A percentile compares a stretch with the other conserved stretches of the same genome.
Conservation (phyloP, 2,113 vertebrate genomes). For the Silurus asotus region DNA sequence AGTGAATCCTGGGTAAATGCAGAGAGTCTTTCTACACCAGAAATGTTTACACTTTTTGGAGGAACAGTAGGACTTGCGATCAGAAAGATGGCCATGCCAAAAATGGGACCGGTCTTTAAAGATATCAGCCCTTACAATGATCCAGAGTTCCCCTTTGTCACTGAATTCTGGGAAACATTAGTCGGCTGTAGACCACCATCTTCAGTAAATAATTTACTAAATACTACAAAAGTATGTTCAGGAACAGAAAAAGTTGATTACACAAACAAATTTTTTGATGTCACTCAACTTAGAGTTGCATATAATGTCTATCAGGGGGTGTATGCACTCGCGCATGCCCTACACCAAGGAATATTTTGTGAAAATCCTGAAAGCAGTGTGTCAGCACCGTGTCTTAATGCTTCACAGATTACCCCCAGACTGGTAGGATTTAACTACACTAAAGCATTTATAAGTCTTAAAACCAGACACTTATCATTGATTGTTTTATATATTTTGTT, state of each 20-base stretch:
- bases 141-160: slow-evolving; percentile 60
- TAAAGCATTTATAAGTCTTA: not conserved
- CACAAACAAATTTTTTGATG: too few relatives aligned
- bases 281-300: too few relatives aligned
- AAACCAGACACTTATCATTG: not conserved
- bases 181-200: slow-evolving; percentile 59
- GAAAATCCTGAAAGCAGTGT: slow-evolving; percentile 37
- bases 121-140: slow-evolving; percentile 61
- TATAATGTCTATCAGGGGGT: too few relatives aligned
- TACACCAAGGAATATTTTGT: slow-evolving; percentile 70
- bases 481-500: slow-evolving; percentile 3
- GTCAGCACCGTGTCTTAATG: slow-evolving; percentile 58
- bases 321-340: slow-evolving; percentile 28
- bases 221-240: slow-evolving; percentile 54
- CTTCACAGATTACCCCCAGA: slow-evolving; percentile 64
- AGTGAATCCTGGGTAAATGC: slow-evolving; percentile 76
- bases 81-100: slow-evolving; percentile 70
- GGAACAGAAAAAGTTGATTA: slow-evolving; percentile 65
- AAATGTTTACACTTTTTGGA: slow-evolving; percentile 68
- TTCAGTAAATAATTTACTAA: not conserved
- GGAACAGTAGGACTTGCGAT: slow-evolving; percentile 71
- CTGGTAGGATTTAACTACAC: slow-evolving; percentile 56
- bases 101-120: slow-evolving; percentile 63
- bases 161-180: slow-evolving; percentile 70
- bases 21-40: slow-evolving; percentile 62